Percentiles rank a stretch among this genome's conserved stretches.
phyloP scores from a whole-genome alignment of 2,888 invertebrate species.

The Scrobipalpa atriplicella region DNA sequence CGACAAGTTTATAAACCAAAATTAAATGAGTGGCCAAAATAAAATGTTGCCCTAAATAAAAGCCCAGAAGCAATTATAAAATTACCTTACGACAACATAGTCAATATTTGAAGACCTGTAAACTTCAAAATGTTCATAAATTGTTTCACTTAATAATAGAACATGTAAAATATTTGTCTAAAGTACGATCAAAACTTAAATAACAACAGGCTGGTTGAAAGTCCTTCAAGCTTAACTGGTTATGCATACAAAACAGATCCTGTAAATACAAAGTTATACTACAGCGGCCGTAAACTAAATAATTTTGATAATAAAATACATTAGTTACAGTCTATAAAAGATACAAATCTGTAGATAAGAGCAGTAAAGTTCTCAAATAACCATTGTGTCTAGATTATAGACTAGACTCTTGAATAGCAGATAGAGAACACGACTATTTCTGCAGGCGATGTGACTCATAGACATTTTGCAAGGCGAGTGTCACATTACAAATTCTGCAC shows the following conservation, averaged over 20 bases:
- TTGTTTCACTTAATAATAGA: neutral
- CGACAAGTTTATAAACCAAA: neutral
- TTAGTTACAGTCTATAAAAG: constrained; percentile 10
- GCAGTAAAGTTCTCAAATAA: constrained; percentile 14
- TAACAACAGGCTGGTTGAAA: neutral
- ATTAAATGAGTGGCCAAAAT: constrained; percentile 3
- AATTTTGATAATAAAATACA: constrained; percentile 7
- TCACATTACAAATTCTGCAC: neutral
- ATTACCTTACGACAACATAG: constrained; percentile 11
- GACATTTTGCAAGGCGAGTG: constrained; percentile 14
- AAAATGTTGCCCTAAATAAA: neutral
- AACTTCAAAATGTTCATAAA: constrained; percentile 16
- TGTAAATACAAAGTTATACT: constrained; percentile 9
- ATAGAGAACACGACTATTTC: neutral
- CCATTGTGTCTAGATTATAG: constrained; percentile 18
- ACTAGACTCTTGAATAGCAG: constrained; percentile 12
- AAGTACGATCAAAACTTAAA: neutral
- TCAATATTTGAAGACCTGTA: constrained; percentile 19
- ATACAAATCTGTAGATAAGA: constrained; percentile 13
- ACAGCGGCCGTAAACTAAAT: neutral
- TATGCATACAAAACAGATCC: constrained; percentile 10
- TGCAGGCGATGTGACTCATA: constrained; percentile 14
- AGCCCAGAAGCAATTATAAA: neutral
- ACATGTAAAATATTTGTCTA: neutral
- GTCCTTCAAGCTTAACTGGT: neutral